phyloP scores from a whole-genome alignment of 2,888 invertebrate species.

The Scaeva pyrastri region DNA sequence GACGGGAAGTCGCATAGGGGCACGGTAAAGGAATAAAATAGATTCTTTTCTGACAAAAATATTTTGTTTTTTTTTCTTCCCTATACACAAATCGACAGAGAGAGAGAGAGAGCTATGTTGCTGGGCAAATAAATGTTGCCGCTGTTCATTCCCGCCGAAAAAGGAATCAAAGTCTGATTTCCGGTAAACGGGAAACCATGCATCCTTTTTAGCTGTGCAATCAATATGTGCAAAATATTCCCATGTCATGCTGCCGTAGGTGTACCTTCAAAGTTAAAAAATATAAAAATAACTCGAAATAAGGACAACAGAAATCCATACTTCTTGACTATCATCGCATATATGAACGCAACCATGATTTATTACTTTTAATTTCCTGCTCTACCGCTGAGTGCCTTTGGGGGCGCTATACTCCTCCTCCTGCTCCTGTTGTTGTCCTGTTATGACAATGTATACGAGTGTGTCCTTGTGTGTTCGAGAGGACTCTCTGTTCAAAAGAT shows the following conservation, averaged over 20 bases:
- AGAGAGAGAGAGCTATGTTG: neutral
- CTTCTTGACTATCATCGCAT: slow-evolving; percentile 74
- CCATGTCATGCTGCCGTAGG: slow-evolving; percentile 5
- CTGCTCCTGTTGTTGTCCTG: slow-evolving; percentile 30
- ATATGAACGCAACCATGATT: slow-evolving; percentile 79
- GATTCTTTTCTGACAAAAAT: slow-evolving; percentile 63
- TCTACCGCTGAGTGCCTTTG: slow-evolving; percentile 77
- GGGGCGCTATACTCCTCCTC: no score
- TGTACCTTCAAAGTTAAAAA: neutral
- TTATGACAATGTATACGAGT: neutral
- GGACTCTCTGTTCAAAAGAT: slow-evolving; percentile 29
- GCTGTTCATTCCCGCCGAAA: slow-evolving; percentile 30
- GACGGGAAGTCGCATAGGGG: no score
- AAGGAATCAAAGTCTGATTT: slow-evolving; percentile 73
- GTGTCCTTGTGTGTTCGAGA: slow-evolving; percentile 31
- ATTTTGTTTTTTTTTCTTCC: slow-evolving; percentile 42
- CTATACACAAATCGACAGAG: no score
- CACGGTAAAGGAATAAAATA: slow-evolving; percentile 4
- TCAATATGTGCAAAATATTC: slow-evolving; percentile 69
- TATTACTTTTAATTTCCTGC: slow-evolving; percentile 83
- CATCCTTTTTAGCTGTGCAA: slow-evolving; percentile 68
- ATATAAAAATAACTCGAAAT: slow-evolving; percentile 38
- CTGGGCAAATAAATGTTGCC: neutral
- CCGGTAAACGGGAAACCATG: slow-evolving; percentile 62
- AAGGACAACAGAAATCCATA: slow-evolving; percentile 70